Base-by-base conservation (phyloP, 2,888 invertebrate genomes). In the Synergus laeviventris region DNA sequence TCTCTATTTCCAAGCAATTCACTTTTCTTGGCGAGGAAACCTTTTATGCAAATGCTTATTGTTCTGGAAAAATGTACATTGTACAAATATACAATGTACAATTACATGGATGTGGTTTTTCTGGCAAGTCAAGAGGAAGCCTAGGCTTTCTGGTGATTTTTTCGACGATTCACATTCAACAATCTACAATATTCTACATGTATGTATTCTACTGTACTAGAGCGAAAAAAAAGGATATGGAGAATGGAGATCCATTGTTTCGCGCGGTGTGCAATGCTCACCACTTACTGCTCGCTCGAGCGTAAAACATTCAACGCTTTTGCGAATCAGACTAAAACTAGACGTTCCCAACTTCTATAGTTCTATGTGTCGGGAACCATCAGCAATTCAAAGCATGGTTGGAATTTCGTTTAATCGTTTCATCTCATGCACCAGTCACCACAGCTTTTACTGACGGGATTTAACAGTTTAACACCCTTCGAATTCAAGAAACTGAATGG, bases 291-390 rank as follows among this genome's bases (percentile, higher is more conserved):
- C 56, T 59, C 21, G 56, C 56, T 59, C 21, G 4, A 24, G 56
- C 56, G 4, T 59, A 59, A 24, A 59, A 59, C 56, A 59, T 21
- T 21, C 56, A 12, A 56, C 56, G 56, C 56, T 56, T 56, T 56
- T 21, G 56, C 56, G 24, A 59, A 59, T 59, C 56, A 14, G 56
- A 59, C 56, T 59, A 59, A 59, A 59, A 24, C 56, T 24, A 59
- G 21, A 59, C 21, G 21, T 21, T 54, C 2, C 54, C 31, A 31
- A 31, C 31, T 31, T 31, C 31, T 31, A 54, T 54, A 31, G 5
- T 31, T 31, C 31, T 31, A 54, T 54, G 54, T 54, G 54, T n/a
- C 18, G 54, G 54, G 9, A 54, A 54, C 54, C 18, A 54, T 54
- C n/a, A 54, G 54, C 54, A n/a, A n/a, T 31, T 31, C 31, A 31